Percentiles rank a stretch among this genome's conserved stretches.
These are phyloP conservation scores for Cacatua alba DNA, from an alignment of 2,113 vertebrate genomes.

Conservation along the genomic window DNA sequence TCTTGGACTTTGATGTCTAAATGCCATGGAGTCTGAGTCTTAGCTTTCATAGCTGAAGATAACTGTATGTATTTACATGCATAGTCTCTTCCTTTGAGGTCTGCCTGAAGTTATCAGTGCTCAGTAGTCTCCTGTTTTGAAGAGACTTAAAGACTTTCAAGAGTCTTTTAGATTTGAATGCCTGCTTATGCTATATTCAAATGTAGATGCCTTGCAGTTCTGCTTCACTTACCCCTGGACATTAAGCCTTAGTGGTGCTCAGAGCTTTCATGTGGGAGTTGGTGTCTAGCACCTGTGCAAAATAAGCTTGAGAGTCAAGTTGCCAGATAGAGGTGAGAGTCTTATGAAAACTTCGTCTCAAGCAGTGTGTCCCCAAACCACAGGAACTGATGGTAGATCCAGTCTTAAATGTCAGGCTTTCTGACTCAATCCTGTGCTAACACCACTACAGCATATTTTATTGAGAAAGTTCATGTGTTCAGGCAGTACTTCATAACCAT, in stretches of 20 bases:
- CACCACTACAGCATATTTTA: background rate
- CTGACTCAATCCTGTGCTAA: conserved; percentile 3
- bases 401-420: background rate
- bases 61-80: background rate
- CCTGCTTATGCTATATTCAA: background rate
- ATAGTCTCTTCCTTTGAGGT: background rate
- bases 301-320: background rate
- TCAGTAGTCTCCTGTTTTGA: background rate
- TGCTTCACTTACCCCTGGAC: background rate
- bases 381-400: background rate
- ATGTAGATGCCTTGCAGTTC: background rate
- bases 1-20: background rate
- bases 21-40: background rate
- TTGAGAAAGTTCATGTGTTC: background rate
- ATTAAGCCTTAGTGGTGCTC: background rate
- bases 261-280: background rate
- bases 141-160: background rate
- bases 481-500: background rate
- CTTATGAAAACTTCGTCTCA: background rate
- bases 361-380: background rate
- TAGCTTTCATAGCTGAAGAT: background rate
- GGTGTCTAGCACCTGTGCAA: background rate
- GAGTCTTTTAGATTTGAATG: background rate
- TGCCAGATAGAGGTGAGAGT: background rate
- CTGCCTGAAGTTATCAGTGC: background rate